Evolutionary conservation across 2,797 vertebrate species (phyloP).

Genomic region (Orestias chungarensis): DNA sequence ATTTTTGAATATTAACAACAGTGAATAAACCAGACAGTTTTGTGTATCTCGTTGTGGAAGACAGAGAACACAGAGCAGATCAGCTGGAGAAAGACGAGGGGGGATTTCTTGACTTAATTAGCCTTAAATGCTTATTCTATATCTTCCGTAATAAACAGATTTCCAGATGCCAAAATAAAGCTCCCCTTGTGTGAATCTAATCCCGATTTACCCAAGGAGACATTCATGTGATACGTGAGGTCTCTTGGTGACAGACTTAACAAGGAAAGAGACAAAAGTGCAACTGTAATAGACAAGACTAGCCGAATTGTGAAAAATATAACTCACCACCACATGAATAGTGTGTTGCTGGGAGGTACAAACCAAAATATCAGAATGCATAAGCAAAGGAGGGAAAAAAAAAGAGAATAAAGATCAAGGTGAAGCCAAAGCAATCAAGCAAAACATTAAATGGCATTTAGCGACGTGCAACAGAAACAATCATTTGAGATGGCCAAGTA

Average conservation of each 20-base stretch:
- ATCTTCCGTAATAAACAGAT: conserved; percentile 7
- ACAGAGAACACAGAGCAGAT: conserved; percentile 35
- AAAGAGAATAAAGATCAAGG: conserved; percentile 85
- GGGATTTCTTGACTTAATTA: conserved; percentile 4
- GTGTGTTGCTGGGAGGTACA: conserved; percentile 94
- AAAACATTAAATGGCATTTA: conserved; percentile 70
- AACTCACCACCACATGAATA: conserved; percentile 99
- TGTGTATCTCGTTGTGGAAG: conserved; percentile 16
- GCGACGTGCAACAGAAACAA: conserved; percentile 66
- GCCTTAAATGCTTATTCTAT: conserved; percentile 17
- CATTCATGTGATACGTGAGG: conserved; percentile 78
- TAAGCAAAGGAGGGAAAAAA: conserved; percentile 90
- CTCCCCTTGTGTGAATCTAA: conserved; percentile 52
- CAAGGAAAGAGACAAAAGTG: conserved; percentile 23
- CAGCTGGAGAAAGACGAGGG: conserved; percentile 30
- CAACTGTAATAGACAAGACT: conserved; percentile 58
- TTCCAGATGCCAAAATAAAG: conserved; percentile 37
- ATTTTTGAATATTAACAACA: conserved; percentile 10
- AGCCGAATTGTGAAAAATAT: conserved; percentile 74
- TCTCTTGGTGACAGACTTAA: conserved; percentile 66
- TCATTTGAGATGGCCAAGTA: conserved; percentile 54
- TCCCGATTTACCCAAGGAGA: conserved; percentile 47
- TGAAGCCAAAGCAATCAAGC: conserved; percentile 73
- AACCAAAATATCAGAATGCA: conserved; percentile 92
- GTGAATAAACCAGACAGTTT: conserved; percentile 19